These are phyloP conservation scores for Ectropis crepuscularia DNA, from an alignment of 2,888 invertebrate genomes.

Conservation along the genomic window DNA sequence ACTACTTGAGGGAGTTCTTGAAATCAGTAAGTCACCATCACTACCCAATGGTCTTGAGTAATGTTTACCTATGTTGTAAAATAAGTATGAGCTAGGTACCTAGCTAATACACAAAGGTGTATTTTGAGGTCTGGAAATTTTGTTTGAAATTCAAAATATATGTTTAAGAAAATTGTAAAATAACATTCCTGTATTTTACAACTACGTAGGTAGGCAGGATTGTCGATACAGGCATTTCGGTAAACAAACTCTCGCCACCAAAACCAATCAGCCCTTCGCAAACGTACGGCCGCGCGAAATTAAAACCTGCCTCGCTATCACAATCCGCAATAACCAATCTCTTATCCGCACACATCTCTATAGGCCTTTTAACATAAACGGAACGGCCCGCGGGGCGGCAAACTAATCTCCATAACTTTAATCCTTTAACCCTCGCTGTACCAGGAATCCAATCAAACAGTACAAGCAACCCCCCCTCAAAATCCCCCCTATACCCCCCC, in stretches of 20 bases:
- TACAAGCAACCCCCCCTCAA: constrained; percentile 71
- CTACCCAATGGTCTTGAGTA: no score
- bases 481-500: constrained; percentile 58
- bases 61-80: no score
- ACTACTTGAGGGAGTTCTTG: no score
- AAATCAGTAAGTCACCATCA: no score
- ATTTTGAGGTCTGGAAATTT: no score
- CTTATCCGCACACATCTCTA: constrained; percentile 82
- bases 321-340: constrained; percentile 84
- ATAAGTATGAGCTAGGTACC: no score
- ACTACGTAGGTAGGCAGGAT: not conserved
- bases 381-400: constrained; percentile 81
- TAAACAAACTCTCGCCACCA: constrained; percentile 48
- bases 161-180: not conserved
- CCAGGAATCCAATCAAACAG: constrained; percentile 85
- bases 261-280: constrained; percentile 64
- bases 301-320: constrained; percentile 74
- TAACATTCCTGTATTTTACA: not conserved
- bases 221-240: constrained; percentile 5
- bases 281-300: constrained; percentile 60
- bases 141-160: no score
- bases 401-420: constrained; percentile 85
- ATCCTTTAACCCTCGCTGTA: constrained; percentile 83
- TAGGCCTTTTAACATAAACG: constrained; percentile 82
- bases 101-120: no score